These are phyloP conservation scores for Lophius piscatorius DNA, from an alignment of 2,113 vertebrate genomes.

Conservation along the genomic window DNA sequence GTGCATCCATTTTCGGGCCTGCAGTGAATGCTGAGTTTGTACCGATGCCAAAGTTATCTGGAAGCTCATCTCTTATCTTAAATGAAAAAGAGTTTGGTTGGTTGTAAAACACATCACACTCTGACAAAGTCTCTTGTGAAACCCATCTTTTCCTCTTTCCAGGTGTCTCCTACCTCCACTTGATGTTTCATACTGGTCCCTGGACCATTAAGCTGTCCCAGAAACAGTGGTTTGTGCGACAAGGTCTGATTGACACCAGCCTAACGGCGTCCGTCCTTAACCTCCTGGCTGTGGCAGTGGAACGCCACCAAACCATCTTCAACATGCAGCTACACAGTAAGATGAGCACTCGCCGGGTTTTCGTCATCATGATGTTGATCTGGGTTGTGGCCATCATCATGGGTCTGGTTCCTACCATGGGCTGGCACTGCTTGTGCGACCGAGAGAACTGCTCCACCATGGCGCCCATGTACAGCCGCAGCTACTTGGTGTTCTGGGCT, in stretches of 20 bases:
- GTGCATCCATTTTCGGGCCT: too few relatives aligned
- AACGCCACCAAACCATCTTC: slow-evolving; percentile 95
- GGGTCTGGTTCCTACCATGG: slow-evolving; percentile 92
- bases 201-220: slow-evolving; percentile 86
- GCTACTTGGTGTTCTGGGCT: slow-evolving; percentile 95
- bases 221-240: slow-evolving; percentile 90
- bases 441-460: slow-evolving; percentile 87
- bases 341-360: slow-evolving; percentile 90
- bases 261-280: slow-evolving; percentile 93
- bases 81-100: too few relatives aligned
- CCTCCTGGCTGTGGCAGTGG: slow-evolving; percentile 91
- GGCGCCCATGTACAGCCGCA: slow-evolving; percentile 94
- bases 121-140: neutral
- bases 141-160: neutral
- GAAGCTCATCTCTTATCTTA: too few relatives aligned
- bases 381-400: slow-evolving; percentile 93
- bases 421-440: slow-evolving; percentile 95
- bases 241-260: slow-evolving; percentile 94
- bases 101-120: too few relatives aligned
- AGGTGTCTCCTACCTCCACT: slow-evolving; percentile 90
- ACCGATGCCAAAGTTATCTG: too few relatives aligned
- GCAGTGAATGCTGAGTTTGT: too few relatives aligned
- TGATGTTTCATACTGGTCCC: slow-evolving; percentile 97
- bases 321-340: slow-evolving; percentile 95
- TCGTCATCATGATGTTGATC: slow-evolving; percentile 87